Evolutionary conservation across 2,113 vertebrate species (phyloP).

Genomic region (Dasyornis broadbenti): DNA sequence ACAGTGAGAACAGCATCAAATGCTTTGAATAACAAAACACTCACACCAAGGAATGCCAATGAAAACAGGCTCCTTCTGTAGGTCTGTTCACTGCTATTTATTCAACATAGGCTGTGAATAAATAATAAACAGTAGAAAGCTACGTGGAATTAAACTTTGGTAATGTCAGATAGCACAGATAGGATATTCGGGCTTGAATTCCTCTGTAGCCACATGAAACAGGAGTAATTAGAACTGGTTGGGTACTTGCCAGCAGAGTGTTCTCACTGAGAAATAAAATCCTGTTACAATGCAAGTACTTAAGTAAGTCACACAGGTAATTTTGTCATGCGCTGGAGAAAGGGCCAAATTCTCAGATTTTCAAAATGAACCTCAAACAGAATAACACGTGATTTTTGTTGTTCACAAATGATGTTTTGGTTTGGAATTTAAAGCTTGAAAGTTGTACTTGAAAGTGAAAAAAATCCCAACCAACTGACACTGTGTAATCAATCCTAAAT

Average conservation of each 20-base stretch:
- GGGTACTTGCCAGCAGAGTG: background rate
- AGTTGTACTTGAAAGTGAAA: background rate
- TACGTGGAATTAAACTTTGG: background rate
- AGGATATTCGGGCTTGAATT: background rate
- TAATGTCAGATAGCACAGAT: background rate
- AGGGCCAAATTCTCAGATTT: background rate
- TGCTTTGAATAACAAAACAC: background rate
- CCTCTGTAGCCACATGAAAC: background rate
- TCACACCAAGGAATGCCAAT: background rate
- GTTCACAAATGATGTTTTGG: background rate
- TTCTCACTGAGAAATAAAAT: background rate
- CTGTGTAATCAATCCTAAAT: background rate
- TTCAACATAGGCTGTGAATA: background rate
- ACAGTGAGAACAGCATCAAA: background rate
- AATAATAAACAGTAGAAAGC: background rate
- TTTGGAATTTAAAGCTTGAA: background rate
- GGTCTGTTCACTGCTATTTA: background rate
- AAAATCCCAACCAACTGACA: background rate
- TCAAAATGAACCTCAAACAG: background rate
- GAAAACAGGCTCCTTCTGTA: background rate
- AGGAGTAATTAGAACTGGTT: background rate
- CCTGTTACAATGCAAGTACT: background rate
- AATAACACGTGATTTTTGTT: background rate
- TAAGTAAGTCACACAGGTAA: background rate
- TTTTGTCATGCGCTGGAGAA: background rate